Evolutionary conservation across 2,113 vertebrate genomes (phyloP).

Genomic region (Poicephalus meyeri): DNA sequence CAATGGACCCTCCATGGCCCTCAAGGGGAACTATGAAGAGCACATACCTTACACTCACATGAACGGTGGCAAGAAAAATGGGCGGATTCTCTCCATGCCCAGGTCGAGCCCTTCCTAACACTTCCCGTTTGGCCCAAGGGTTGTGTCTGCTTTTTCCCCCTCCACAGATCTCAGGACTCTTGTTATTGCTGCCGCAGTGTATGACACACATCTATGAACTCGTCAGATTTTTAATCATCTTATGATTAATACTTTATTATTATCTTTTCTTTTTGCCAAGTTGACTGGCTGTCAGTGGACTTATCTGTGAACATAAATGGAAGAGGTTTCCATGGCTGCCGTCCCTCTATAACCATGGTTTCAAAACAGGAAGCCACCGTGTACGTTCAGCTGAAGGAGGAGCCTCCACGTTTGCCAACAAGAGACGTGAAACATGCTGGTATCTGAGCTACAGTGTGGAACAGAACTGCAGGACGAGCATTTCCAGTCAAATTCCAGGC

Average conservation of each 20-base stretch:
- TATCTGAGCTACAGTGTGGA: constrained; percentile 49
- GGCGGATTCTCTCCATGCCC: constrained; percentile 89
- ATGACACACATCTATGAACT: constrained; percentile 64
- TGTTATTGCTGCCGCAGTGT: constrained; percentile 76
- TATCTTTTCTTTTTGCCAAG: constrained; percentile 66
- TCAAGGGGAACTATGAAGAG: constrained; percentile 91
- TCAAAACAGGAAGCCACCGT: constrained; percentile 77
- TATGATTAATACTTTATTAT: background rate
- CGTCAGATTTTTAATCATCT: constrained; percentile 53
- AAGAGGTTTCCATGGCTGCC: constrained; percentile 75
- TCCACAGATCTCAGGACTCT: constrained; percentile 92
- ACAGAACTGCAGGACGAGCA: constrained; percentile 1
- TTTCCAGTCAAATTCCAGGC: constrained; percentile 74
- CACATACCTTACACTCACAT: constrained; percentile 95
- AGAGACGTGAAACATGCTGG: background rate
- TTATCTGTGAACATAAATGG: constrained; percentile 85
- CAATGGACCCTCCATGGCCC: constrained; percentile 82
- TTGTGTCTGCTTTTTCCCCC: constrained; percentile 38
- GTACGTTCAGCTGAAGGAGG: background rate
- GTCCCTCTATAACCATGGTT: constrained; percentile 39
- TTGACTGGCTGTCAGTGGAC: constrained; percentile 78
- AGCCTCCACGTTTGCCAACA: constrained; percentile 13
- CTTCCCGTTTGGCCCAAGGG: constrained; percentile 32
- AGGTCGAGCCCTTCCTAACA: constrained; percentile 94
- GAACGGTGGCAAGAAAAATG: constrained; percentile 97